Base-by-base conservation (phyloP, 2,113 vertebrate species). In the Coregonus clupeaformis region DNA sequence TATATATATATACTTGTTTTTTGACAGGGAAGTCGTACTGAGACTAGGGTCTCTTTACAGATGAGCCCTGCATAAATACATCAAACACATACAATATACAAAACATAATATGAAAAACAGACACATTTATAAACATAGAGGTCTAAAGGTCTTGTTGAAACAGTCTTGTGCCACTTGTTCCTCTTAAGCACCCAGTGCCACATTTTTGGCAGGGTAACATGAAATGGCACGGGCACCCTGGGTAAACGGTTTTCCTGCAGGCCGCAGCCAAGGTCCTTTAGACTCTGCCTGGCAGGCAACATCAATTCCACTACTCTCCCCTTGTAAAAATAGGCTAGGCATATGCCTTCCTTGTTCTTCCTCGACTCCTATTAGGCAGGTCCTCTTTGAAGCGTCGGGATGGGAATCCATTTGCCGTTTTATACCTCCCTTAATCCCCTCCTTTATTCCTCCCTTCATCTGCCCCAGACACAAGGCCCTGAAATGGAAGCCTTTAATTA, bases 401-500 rank as follows among this genome's bases (percentile, higher is more conserved):
- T 12, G 65, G 69, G 68, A 77, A 76, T 89, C 73, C 82, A 86
- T 89, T 90, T 83, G 66, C 45, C 65, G 71, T 82, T 69, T 82
- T 86, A 42, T 74, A 85, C 64, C 6, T 72, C 82, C 77, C 24
- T 52, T 29, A 16, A 22, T 69, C 64, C n/a, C n/a, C n/a, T n/a
- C n/a, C n/a, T n/a, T n/a, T 86, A 42, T 74, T 86, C 64, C 6
- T 72, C 82, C 77, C 24, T 52, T 29, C 24, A 22, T 69, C 64
- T 79, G 18, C 59, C 14, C 36, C 85, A 81, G 80, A 88, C 82
- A 78, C 80, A 55, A 18, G 24, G 79, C 81, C 72, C 78, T 89
- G 87, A 88, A 88, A 89, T 87, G 80, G 68, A 86, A 83, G 80
- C 78, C 66, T 45, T 68, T 90, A 84, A 88, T 90, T 89, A 74